Percentiles rank a stretch among this genome's conserved stretches.
Conservation (phyloP, 1,140 invertebrate genomes). For the Caenorhabditis brenneri region DNA sequence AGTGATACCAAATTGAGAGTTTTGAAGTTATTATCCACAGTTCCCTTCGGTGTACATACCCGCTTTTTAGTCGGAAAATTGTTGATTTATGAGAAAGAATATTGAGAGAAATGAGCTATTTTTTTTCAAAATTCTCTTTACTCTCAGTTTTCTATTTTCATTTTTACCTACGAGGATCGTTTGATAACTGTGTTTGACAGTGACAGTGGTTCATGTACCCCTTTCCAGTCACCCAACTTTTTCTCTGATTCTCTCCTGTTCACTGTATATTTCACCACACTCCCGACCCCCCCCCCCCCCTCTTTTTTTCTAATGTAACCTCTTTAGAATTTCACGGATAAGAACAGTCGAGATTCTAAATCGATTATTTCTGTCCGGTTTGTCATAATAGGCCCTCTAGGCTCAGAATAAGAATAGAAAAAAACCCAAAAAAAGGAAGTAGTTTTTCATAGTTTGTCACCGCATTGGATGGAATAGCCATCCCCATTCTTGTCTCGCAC, state of each 20-base stretch:
- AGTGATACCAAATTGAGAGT: too few relatives aligned
- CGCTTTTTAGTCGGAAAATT: constrained; percentile 21
- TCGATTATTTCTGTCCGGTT: neutral
- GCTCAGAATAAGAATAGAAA: constrained; percentile 29
- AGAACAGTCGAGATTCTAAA: neutral
- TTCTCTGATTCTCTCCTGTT: neutral
- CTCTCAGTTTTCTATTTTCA: neutral
- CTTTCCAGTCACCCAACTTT: constrained; percentile 10
- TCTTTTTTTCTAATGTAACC: neutral
- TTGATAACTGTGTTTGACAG: neutral
- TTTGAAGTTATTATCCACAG: neutral
- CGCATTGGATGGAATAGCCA: neutral
- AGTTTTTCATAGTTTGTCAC: constrained; percentile 17
- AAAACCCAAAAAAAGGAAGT: constrained; percentile 15
- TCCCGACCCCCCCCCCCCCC: neutral
- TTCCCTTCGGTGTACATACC: constrained; percentile 18
- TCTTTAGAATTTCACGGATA: too few relatives aligned
- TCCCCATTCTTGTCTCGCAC: neutral
- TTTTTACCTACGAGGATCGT: neutral
- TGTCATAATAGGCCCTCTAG: constrained; percentile 8
- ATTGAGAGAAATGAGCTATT: neutral
- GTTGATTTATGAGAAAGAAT: neutral
- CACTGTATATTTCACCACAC: constrained; percentile 9
- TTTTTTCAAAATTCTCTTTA: neutral
- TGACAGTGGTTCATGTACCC: constrained; percentile 5